Conservation (phyloP, 2,888 invertebrate species). For the Smittia aterrima region DNA sequence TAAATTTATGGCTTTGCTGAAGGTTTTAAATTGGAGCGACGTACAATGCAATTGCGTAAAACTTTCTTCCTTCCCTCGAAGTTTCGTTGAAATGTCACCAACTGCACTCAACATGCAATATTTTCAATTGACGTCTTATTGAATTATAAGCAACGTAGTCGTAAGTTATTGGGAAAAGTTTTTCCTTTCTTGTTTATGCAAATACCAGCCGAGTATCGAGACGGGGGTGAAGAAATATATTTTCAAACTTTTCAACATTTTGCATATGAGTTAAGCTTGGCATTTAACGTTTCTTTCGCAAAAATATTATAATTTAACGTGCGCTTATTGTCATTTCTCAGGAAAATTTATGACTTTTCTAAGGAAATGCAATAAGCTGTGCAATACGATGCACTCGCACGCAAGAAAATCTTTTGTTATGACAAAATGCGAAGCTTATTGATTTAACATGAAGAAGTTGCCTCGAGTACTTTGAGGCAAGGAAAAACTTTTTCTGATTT, state of each 20-base stretch:
- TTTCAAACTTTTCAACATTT: background rate
- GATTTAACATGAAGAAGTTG: background rate
- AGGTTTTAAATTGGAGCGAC: too few relatives aligned
- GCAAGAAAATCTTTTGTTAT: conserved; percentile 35
- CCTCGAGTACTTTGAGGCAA: background rate
- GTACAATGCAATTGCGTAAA: too few relatives aligned
- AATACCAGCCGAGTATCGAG: background rate
- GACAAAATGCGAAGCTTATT: conserved; percentile 18
- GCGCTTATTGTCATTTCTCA: conserved; percentile 39
- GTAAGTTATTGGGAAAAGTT: background rate
- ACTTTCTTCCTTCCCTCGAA: background rate
- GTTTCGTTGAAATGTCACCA: background rate
- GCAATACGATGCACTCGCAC: conserved; percentile 29
- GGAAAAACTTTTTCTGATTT: background rate
- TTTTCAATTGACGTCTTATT: conserved; percentile 29
- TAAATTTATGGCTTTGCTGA: too few relatives aligned
- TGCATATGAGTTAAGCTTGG: background rate
- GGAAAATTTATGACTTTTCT: conserved; percentile 38
- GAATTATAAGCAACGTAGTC: conserved; percentile 17
- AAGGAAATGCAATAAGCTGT: conserved; percentile 28
- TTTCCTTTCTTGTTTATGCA: background rate
- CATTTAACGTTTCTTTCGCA: background rate
- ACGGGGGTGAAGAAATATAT: background rate
- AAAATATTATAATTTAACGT: conserved; percentile 33
- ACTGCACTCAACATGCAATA: background rate